Evolutionary conservation across 2,797 vertebrate species (phyloP).

Genomic region (Microctenopoma lineatum): DNA sequence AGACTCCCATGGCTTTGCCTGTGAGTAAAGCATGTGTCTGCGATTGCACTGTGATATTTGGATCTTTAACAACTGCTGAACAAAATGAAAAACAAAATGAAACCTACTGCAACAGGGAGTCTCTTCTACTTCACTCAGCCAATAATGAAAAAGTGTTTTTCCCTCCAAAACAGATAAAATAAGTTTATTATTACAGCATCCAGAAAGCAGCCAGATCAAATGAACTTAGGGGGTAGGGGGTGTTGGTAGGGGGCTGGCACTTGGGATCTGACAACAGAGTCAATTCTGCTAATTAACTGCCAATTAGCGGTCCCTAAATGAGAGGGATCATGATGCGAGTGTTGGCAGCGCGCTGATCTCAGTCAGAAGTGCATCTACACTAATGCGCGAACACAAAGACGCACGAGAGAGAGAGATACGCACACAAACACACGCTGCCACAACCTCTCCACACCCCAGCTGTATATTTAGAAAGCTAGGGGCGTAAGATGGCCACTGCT

Average conservation of each 20-base stretch:
- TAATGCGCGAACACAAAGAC: conserved; percentile 70
- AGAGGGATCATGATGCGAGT: conserved; percentile 92
- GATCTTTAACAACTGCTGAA: conserved; percentile 66
- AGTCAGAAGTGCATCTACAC: conserved; percentile 67
- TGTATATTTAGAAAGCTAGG: conserved; percentile 84
- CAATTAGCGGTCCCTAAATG: conserved; percentile 98
- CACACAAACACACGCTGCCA: conserved; percentile 61
- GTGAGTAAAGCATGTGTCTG: conserved; percentile 58
- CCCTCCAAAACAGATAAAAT: conserved; percentile 72
- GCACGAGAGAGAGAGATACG: conserved; percentile 61
- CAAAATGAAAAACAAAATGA: conserved; percentile 79
- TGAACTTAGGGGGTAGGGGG: conserved; percentile 83
- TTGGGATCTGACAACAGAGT: conserved; percentile 91
- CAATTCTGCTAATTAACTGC: conserved; percentile 97
- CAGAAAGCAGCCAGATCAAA: conserved; percentile 87
- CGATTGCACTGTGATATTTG: conserved; percentile 49
- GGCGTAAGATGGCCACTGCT: conserved; percentile 76
- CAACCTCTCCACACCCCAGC: conserved; percentile 73
- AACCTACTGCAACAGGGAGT: conserved; percentile 58
- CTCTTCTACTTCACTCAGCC: conserved; percentile 53
- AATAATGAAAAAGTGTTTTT: conserved; percentile 72
- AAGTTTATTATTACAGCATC: conserved; percentile 84
- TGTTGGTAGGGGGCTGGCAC: conserved; percentile 81
- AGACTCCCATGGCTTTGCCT: conserved; percentile 63
- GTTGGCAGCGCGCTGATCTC: conserved; percentile 80